Conservation (phyloP, 2,797 vertebrate genomes). For the Anguilla marmorata region DNA sequence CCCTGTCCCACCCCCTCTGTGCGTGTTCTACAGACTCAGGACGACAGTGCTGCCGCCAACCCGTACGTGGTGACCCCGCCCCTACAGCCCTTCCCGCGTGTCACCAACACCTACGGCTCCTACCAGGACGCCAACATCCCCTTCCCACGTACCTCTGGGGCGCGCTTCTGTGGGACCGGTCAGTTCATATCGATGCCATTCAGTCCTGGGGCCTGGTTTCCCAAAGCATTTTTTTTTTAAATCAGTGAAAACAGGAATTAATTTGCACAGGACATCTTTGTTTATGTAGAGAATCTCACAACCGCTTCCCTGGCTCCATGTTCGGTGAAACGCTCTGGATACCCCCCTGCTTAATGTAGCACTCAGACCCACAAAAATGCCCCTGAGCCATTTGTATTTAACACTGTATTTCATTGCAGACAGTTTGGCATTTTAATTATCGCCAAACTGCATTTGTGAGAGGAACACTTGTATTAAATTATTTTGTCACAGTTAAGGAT, state of each 20-base stretch:
- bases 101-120: constrained; percentile 92
- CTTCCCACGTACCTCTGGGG: constrained; percentile 93
- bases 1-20: not conserved
- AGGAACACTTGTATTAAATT: not conserved
- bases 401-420: not conserved
- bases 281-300: not conserved
- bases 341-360: not conserved
- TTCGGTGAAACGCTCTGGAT: not conserved
- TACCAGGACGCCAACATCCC: constrained; percentile 97
- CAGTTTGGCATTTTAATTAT: not conserved
- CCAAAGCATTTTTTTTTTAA: not conserved
- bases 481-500: not conserved
- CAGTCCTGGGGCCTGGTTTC: not conserved
- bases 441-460: not conserved
- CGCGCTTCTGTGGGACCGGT: constrained; percentile 94
- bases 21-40: constrained; percentile 77
- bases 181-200: not conserved
- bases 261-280: not conserved
- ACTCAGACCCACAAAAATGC: not conserved
- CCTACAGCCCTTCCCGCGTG: constrained; percentile 87
- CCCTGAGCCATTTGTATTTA: not conserved
- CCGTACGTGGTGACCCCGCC: constrained; percentile 85
- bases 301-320: not conserved
- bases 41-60: constrained; percentile 80
- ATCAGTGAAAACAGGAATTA: not conserved